Evolutionary conservation across 2,888 invertebrate species (phyloP), one percentile per base, ranked within the genome.

Genomic region (Apotomis capreana): DNA sequence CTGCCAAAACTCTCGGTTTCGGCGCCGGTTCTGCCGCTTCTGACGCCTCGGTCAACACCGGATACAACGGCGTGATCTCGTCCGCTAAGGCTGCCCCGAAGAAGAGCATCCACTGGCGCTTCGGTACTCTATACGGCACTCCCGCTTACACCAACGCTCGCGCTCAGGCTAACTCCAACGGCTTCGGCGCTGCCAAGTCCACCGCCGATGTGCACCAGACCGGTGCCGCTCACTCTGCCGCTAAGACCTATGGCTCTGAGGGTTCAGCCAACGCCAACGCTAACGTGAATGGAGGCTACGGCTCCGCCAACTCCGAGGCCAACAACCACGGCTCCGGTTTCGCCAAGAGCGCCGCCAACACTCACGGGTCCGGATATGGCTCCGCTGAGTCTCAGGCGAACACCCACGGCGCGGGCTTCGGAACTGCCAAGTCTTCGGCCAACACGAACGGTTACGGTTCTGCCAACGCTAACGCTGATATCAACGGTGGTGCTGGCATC

Each of bases 51-150:
- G 80, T 85, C 13, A 81, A 84, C 65, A 84, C 84, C 8, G 73
- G 78, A 13, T 76, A 81, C 51, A 85, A 85, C n/a, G 80, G 76
- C 36, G 84, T 83, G 44, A 74, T 80, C 40, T 82, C 86, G 10
- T 80, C 85, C 4, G 87, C 87, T 69, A 86, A 84, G 70, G 72
- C 81, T 13, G 72, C 78, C 68, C 79, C 79, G 62, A 81, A 84
- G 61, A 85, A 83, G 68, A 81, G 83, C 64, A 86, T 88, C 79
- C 84, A 84, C 73, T 92, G 92, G 92, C 88, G 83, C 54, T 91
- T 92, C 75, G 92, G 92, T 12, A 88, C 89, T 37, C 76, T 81
- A 1, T 92, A 91, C 75, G 85, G 84, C 65, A 74, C 74, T 10
- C 90, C 89, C n/a, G 73, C 76, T 37, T 62, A 70, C 62, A 79